Evolutionary conservation across 2,113 vertebrate species (phyloP).

Genomic region (Pseudorectes ferrugineus): DNA sequence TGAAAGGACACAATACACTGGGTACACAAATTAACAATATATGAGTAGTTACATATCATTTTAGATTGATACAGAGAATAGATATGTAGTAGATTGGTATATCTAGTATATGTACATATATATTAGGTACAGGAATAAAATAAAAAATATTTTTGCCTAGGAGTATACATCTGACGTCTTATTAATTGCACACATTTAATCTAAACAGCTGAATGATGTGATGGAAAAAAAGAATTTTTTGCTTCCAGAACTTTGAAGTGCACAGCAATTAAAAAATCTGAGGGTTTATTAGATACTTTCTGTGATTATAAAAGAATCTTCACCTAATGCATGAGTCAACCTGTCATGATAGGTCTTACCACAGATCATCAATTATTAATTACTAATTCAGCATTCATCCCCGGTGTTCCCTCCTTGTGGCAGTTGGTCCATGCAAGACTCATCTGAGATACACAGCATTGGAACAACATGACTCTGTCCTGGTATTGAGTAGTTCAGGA

Average conservation of each 20-base stretch:
- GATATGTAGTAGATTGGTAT: background rate
- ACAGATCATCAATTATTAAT: background rate
- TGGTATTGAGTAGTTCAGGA: background rate
- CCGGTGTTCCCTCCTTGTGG: background rate
- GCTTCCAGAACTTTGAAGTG: background rate
- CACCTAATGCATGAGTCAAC: background rate
- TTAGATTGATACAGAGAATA: background rate
- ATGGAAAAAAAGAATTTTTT: background rate
- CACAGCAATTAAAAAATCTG: background rate
- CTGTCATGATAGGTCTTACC: background rate
- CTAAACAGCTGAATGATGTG: background rate
- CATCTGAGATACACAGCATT: accelerated
- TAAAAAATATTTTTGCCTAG: background rate
- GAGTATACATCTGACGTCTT: background rate
- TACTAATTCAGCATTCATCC: background rate
- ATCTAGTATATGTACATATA: background rate
- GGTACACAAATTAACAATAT: background rate
- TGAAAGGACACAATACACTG: background rate
- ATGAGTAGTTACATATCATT: background rate
- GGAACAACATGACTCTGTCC: background rate
- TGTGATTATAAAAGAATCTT: background rate
- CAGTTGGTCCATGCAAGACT: background rate
- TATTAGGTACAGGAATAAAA: background rate
- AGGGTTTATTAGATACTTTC: background rate
- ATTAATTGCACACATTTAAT: background rate